These are phyloP conservation scores for Eudyptes chrysolophus DNA, from an alignment of 2,113 vertebrate genomes.

Conservation along the genomic window DNA sequence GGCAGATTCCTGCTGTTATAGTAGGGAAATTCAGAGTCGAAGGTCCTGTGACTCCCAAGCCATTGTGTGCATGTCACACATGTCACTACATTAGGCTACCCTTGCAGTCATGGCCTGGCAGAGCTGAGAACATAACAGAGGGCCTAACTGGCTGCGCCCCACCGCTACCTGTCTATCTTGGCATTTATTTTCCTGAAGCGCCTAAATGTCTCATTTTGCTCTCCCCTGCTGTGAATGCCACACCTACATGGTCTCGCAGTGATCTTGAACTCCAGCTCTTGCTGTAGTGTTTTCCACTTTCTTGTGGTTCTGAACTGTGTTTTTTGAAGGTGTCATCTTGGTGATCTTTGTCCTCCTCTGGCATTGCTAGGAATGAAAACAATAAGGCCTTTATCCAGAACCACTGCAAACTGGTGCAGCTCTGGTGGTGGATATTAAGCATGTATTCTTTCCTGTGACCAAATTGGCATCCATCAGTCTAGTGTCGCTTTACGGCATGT, in stretches of 20 bases:
- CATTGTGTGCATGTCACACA: not conserved
- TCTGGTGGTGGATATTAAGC: not conserved
- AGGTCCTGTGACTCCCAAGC: not conserved
- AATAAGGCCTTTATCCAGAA: not conserved
- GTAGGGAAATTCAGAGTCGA: not conserved
- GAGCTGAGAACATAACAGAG: not conserved
- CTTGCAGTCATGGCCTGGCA: not conserved
- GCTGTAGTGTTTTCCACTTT: not conserved
- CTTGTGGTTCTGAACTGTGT: not conserved
- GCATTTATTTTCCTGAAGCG: not conserved
- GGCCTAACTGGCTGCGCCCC: not conserved
- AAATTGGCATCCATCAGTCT: fast-evolving
- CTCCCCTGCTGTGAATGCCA: not conserved
- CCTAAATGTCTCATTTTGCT: not conserved
- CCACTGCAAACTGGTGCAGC: not conserved
- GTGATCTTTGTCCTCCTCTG: not conserved
- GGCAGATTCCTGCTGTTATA: not conserved
- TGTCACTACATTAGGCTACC: not conserved
- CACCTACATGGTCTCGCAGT: fast-evolving
- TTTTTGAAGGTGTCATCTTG: not conserved
- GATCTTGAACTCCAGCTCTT: not conserved
- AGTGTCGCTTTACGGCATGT: not conserved
- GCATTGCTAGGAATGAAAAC: not conserved
- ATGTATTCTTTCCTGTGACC: not conserved
- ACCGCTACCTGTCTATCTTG: not conserved